Evolutionary conservation across 2,797 vertebrate species (phyloP), one percentile per base, ranked within the genome.

Genomic region (Mormyrops attenuatus): DNA sequence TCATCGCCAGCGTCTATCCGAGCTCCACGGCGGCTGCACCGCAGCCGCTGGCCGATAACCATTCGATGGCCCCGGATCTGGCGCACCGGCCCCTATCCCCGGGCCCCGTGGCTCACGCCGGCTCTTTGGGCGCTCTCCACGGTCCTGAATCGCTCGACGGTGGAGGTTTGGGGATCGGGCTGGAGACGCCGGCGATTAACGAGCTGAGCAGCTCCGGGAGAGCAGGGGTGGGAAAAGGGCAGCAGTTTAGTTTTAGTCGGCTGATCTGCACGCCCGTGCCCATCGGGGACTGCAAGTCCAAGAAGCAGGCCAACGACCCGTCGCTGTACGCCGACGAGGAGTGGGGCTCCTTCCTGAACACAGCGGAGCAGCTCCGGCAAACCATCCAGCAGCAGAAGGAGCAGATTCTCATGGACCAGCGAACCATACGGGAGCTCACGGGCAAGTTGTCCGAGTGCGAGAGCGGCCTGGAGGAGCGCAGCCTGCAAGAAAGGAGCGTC

Each of bases 1-100:
- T 99, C 96, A 98, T 99, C 95, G 98, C 97, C 92, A 98, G 97
- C 93, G 97, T 99, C 90, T 97, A 98, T 95, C 97, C 97, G 88
- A 97, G 97, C 91, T 96, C 96, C 92, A 95, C 96, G 92, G 91
- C 90, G 90, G 94, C 93, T 9, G 95, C 93, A 3, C 94, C 92
- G 63, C 96, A 95, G 92, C 94, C 95, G 7, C 92, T 95, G 3
- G 77, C 95, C 91, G 96, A 96, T 91, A 97, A 98, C 93, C 97
- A 96, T 93, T 97, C 97, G 44, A 93, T 95, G 89, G 95, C 95
- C 44, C 93, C 96, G 91, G 95, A 95, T 89, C 90, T 89, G 8
- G 94, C 15, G 26, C 92, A 85, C 47, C 94, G 93, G 89, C 92
- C 91, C 6, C 93, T 93, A 8, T 91, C 91, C 85, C 91, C 93